phyloP scores from a whole-genome alignment of 2,113 vertebrate species.

The Tragelaphus buxtoni region DNA sequence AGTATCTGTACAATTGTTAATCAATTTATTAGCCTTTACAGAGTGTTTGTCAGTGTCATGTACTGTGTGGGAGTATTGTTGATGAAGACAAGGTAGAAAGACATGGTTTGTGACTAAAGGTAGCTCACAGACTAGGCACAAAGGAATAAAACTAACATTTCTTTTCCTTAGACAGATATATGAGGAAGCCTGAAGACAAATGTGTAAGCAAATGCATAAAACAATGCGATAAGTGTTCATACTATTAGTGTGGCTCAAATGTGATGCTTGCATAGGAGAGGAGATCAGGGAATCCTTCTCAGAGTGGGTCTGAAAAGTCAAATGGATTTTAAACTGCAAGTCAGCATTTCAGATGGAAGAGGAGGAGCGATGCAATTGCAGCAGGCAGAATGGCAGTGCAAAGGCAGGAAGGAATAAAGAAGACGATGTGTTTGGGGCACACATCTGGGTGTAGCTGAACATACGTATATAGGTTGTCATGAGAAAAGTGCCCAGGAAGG shows the following conservation, averaged over 20 bases:
- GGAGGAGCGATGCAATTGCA: not conserved
- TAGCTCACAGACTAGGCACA: not conserved
- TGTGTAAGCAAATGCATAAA: not conserved
- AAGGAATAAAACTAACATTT: not conserved
- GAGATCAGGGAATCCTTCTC: not conserved
- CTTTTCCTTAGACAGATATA: conserved; percentile 7
- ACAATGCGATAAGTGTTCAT: not conserved
- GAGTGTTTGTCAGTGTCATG: not conserved
- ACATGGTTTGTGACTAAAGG: not conserved
- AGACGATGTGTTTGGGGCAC: not conserved
- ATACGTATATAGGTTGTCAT: rapidly evolving
- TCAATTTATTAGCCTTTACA: not conserved
- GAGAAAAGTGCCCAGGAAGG: not conserved
- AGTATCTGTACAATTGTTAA: not conserved
- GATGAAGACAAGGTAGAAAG: not conserved
- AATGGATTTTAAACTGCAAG: not conserved
- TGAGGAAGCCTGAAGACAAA: not conserved
- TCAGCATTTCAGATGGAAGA: not conserved
- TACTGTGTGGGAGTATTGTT: not conserved
- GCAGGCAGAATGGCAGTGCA: not conserved
- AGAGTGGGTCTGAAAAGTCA: not conserved
- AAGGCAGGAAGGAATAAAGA: not conserved
- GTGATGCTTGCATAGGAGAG: not conserved
- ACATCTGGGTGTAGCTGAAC: not conserved
- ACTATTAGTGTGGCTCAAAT: not conserved